phyloP scores from a whole-genome alignment of 2,797 vertebrate genomes.

The Falco naumanni region DNA sequence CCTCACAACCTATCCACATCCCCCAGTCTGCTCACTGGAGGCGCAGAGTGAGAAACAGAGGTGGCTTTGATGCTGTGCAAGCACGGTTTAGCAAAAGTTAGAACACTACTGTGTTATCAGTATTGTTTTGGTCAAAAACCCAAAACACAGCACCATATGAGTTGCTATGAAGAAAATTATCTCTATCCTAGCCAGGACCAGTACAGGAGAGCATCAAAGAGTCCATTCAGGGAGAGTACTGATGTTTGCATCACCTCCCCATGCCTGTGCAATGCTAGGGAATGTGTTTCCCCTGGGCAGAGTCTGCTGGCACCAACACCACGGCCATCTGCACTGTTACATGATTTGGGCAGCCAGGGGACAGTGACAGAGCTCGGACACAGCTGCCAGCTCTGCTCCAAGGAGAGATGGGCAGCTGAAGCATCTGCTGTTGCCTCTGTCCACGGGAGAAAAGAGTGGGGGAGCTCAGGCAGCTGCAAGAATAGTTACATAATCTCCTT shows the following conservation, averaged over 20 bases:
- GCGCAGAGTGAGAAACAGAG: neutral
- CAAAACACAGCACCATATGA: neutral
- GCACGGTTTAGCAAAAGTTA: neutral
- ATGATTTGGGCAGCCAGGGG: fast-evolving
- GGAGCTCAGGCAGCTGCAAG: neutral
- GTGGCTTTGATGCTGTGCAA: neutral
- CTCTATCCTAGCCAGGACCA: neutral
- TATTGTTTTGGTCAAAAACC: neutral
- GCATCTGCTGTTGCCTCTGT: neutral
- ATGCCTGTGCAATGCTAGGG: neutral
- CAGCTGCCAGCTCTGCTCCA: neutral
- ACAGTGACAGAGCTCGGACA: neutral
- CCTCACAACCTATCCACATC: neutral
- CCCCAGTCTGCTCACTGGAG: neutral
- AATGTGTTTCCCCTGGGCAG: fast-evolving
- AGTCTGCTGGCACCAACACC: neutral
- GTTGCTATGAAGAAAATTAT: neutral
- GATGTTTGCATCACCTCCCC: neutral
- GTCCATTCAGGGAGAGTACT: neutral
- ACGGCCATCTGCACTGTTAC: fast-evolving
- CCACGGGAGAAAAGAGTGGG: neutral
- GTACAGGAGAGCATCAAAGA: neutral
- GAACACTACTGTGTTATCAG: neutral
- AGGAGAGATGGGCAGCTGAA: neutral
- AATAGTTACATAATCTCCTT: neutral